Evolutionary conservation across 2,113 vertebrate genomes (phyloP).

Genomic region (Hystrix cristata): DNA sequence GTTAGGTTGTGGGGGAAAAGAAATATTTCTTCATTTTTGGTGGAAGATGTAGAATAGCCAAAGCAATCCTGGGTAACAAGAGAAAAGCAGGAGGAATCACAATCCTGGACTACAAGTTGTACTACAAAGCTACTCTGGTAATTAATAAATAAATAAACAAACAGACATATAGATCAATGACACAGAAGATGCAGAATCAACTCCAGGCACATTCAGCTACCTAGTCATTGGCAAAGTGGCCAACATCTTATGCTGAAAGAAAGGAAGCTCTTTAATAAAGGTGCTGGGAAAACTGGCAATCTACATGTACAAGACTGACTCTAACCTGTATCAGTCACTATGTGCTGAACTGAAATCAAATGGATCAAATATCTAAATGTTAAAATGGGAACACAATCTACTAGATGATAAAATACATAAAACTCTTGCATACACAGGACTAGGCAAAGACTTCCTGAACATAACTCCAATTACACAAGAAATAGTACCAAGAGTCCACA

Average conservation of each 20-base stretch:
- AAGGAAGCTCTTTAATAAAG: neutral
- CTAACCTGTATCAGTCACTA: neutral
- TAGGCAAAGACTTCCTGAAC: neutral
- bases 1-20: too few relatives aligned
- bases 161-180: neutral
- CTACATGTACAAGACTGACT: neutral
- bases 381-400: neutral
- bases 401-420: neutral
- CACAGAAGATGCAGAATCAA: neutral
- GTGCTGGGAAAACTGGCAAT: neutral
- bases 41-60: too few relatives aligned
- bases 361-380: neutral
- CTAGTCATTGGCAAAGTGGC: neutral
- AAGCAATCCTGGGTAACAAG: neutral
- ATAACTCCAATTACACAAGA: neutral
- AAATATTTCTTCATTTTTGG: too few relatives aligned
- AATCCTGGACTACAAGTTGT: neutral
- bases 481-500: neutral
- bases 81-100: rapidly evolving
- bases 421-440: neutral
- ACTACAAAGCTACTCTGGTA: neutral
- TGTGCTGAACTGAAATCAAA: neutral
- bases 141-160: neutral
- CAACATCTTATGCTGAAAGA: neutral
- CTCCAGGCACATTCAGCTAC: neutral